Evolutionary conservation across 2,113 vertebrate species (phyloP), one percentile per base, ranked within the genome.

Genomic region (Haliaeetus leucogaster): DNA sequence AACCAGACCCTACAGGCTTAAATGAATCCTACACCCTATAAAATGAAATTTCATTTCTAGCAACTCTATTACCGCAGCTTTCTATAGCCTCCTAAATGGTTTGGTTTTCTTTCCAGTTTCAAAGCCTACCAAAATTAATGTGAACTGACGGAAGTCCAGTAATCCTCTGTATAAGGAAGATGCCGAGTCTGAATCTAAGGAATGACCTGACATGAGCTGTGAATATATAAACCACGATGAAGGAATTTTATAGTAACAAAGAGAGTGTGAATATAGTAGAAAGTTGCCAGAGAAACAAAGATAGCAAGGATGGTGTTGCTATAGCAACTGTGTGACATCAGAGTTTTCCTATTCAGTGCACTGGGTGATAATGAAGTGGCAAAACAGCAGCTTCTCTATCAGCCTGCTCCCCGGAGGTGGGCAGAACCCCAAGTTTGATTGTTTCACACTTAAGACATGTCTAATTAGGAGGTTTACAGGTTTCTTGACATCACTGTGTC

Each of bases 251-350:
- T 93, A 95, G 94, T 91, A 93, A 97, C 95, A 95, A 94, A 97
- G 94, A 95, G 40, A 71, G 63, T 78, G 66, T 79, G 93, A 97
- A 90, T 91, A 85, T 55, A 94, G 95, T 92, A 97, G 87, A 95
- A 97, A 94, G 93, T 98, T 98, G 95, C 98, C 97, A 97, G 81
- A 98, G 98, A 97, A 98, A 98, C 98, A 84, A 94, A 94, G 95
- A 97, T 95, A 96, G 94, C 84, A 92, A 77, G 92, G 90, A 91
- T 86, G 40, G 68, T 36, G 97, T 98, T 98, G 94, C 98, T 86
- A 98, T 98, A 96, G 97, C 90, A 98, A 98, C 98, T 34, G 62
- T 63, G 77, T 96, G 97, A 97, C 76, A 91, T 97, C 88, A 86
- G 88, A 88, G 38, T 40, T 84, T 89, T 97, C 73, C 93, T 83